phyloP scores from a whole-genome alignment of 2,888 invertebrate species.

The Meganola albula region DNA sequence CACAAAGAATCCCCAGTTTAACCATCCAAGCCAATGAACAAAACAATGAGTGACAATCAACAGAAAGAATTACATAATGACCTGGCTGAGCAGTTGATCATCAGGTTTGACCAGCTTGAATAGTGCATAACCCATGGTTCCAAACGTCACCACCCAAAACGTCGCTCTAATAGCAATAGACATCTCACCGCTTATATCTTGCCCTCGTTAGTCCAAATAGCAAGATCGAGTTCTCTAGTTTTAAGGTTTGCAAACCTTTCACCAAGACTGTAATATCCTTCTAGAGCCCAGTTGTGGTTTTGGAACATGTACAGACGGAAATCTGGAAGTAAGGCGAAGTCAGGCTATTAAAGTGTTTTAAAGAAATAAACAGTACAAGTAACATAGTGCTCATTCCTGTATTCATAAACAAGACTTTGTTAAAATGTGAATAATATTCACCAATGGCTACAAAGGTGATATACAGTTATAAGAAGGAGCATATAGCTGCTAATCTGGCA shows the following conservation, averaged over 20 bases:
- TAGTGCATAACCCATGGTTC: conserved; percentile 79
- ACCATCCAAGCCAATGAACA: conserved; percentile 15
- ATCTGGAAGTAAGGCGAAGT: conserved; percentile 81
- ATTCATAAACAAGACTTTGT: no score
- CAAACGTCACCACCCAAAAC: conserved; percentile 79
- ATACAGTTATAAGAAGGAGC: no score
- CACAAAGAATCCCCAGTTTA: conserved; percentile 30
- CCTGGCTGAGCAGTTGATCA: conserved; percentile 75
- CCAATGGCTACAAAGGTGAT: no score
- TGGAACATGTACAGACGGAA: conserved; percentile 82
- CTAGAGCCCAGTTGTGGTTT: conserved; percentile 81
- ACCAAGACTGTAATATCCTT: conserved; percentile 83
- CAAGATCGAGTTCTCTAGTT: conserved; percentile 74
- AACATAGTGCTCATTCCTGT: no score
- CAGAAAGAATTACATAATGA: conserved; percentile 48
- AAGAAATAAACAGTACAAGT: no score
- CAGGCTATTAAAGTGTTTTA: no score
- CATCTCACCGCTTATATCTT: conserved; percentile 71
- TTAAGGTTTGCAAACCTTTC: conserved; percentile 77
- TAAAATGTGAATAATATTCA: no score
- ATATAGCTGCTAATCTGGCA: no score
- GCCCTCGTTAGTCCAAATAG: conserved; percentile 76
- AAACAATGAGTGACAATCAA: conserved; percentile 36
- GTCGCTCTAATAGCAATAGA: conserved; percentile 66
- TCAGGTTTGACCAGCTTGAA: conserved; percentile 75